phyloP scores from a whole-genome alignment of 1,140 invertebrate species.

The Bursaphelenchus mucronatus region DNA sequence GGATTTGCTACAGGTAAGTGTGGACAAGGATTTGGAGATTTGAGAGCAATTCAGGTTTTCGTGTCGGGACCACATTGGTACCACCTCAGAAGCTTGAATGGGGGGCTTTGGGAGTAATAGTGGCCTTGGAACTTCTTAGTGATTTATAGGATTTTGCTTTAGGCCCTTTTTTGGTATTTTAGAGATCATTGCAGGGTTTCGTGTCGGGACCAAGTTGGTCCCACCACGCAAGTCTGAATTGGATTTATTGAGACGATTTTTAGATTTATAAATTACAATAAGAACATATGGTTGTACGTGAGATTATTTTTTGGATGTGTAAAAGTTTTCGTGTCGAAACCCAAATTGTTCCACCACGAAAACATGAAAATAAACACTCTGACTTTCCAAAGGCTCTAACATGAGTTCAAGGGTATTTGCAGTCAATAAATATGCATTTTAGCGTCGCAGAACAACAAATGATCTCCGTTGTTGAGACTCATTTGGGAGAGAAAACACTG shows the following conservation, averaged over 20 bases:
- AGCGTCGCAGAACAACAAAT: background rate
- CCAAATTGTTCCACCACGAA: background rate
- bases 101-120: too few relatives aligned
- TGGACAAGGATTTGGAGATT: background rate
- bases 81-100: background rate
- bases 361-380: background rate
- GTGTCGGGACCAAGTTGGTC: too few relatives aligned
- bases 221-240: too few relatives aligned
- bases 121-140: background rate
- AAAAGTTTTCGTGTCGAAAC: conserved; percentile 3
- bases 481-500: conserved; percentile 2
- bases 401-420: background rate
- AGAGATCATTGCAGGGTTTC: conserved; percentile 1
- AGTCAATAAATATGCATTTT: conserved; percentile 5
- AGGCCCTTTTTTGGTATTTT: conserved; percentile 14
- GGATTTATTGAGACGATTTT: too few relatives aligned
- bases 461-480: background rate
- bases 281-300: too few relatives aligned
- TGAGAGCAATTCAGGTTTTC: too few relatives aligned
- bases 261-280: too few relatives aligned
- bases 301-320: too few relatives aligned
- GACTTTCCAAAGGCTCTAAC: too few relatives aligned
- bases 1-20: conserved; percentile 40
- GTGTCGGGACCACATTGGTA: background rate
- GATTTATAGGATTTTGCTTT: background rate